Evolutionary conservation across 2,113 vertebrate species (phyloP).

Genomic region (Gambusia affinis): DNA sequence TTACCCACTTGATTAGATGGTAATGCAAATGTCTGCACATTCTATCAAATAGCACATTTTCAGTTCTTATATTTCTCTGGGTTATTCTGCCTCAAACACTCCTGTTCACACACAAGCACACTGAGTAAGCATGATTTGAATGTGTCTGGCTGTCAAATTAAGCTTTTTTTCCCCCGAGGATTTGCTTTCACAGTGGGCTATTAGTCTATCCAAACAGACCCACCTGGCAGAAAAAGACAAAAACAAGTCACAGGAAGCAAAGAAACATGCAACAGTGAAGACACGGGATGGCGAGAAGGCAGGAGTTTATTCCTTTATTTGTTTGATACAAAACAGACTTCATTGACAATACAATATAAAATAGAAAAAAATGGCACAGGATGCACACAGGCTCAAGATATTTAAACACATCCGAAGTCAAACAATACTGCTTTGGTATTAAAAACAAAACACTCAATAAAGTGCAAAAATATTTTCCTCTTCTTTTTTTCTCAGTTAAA

Average conservation of each 20-base stretch:
- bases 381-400: conserved; percentile 56
- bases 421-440: conserved; percentile 96
- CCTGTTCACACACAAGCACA: conserved; percentile 5
- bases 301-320: conserved; percentile 65
- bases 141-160: conserved; percentile 39
- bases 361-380: conserved; percentile 77
- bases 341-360: conserved; percentile 73
- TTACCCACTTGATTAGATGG: background rate
- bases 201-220: conserved; percentile 62
- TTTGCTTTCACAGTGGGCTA: conserved; percentile 37
- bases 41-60: background rate
- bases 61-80: conserved; percentile 31
- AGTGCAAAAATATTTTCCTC: conserved; percentile 83
- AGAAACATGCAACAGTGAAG: conserved; percentile 1
- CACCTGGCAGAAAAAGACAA: conserved; percentile 7
- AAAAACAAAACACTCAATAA: conserved; percentile 83
- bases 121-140: conserved; percentile 39
- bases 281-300: conserved; percentile 28
- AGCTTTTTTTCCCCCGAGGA: conserved; percentile 25
- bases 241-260: background rate
- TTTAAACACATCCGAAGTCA: conserved; percentile 73
- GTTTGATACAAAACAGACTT: conserved; percentile 76
- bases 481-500: conserved; percentile 73
- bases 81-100: conserved; percentile 8
- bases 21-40: no score